phyloP scores from a whole-genome alignment of 2,113 vertebrate species.

The Gymnorhina tibicen region DNA sequence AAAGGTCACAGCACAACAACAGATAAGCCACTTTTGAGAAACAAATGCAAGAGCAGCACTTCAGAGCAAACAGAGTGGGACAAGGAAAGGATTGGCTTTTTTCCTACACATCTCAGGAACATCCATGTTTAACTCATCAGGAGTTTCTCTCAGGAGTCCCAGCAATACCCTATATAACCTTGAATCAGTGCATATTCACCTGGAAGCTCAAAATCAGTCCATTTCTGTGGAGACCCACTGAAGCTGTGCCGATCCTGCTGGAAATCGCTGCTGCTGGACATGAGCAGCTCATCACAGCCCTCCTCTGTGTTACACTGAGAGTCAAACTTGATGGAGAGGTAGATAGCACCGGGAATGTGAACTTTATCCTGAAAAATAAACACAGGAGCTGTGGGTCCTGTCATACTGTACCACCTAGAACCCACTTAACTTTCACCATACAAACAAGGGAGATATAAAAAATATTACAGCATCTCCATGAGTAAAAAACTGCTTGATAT shows the following conservation, averaged over 20 bases:
- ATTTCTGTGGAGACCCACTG: slow-evolving; percentile 92
- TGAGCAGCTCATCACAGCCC: slow-evolving; percentile 92
- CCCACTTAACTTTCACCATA: neutral
- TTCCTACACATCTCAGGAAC: neutral
- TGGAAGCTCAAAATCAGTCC: slow-evolving; percentile 95
- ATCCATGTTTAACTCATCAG: neutral
- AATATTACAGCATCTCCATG: neutral
- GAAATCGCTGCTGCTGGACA: slow-evolving; percentile 92
- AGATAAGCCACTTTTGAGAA: slow-evolving; percentile 1
- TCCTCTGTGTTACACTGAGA: slow-evolving; percentile 92
- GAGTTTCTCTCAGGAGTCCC: neutral
- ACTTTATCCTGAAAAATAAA: slow-evolving; percentile 86
- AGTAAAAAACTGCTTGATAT: neutral
- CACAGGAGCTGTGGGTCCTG: neutral
- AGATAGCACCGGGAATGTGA: slow-evolving; percentile 96
- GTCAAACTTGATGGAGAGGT: slow-evolving; percentile 94
- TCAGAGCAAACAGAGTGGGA: neutral
- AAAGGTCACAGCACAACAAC: neutral
- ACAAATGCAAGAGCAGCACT: neutral
- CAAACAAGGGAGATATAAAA: neutral
- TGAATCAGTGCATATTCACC: slow-evolving; percentile 60
- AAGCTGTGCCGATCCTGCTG: slow-evolving; percentile 92
- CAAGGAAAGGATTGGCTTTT: neutral
- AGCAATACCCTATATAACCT: rapidly evolving
- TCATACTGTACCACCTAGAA: neutral